Evolutionary conservation across 1,140 invertebrate genomes (phyloP).

Genomic region (Monochamus saltuarius): DNA sequence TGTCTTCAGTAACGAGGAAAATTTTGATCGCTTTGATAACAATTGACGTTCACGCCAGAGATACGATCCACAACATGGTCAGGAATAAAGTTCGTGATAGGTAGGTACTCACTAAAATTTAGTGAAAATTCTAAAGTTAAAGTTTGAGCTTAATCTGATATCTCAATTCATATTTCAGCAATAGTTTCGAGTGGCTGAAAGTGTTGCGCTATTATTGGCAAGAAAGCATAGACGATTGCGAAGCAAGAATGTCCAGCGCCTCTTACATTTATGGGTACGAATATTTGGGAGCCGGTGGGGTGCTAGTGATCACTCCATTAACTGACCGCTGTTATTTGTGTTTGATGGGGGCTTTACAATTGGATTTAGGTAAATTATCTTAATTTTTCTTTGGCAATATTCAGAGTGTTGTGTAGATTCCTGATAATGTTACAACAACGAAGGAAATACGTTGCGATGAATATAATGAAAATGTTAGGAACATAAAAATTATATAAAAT

Average conservation of each 20-base stretch:
- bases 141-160: too few species aligned
- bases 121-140: too few species aligned
- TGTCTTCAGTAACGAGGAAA: conserved; percentile 68
- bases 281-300: conserved; percentile 82
- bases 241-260: conserved; percentile 74
- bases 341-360: conserved; percentile 82
- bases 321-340: conserved; percentile 87
- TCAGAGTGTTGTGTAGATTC: too few species aligned
- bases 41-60: conserved; percentile 83
- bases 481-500: too few species aligned
- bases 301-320: conserved; percentile 79
- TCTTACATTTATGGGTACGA: conserved; percentile 88
- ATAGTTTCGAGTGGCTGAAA: conserved; percentile 86
- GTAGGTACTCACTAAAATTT: conserved; percentile 54
- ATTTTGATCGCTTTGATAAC: conserved; percentile 83
- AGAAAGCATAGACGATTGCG: conserved; percentile 71
- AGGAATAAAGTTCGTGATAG: conserved; percentile 61
- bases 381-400: not conserved
- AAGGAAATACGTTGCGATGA: too few species aligned
- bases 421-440: too few species aligned
- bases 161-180: conserved; percentile 50
- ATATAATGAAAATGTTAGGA: too few species aligned
- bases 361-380: conserved; percentile 65
- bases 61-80: conserved; percentile 75
- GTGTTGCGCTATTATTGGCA: conserved; percentile 92